Evolutionary conservation across 2,113 vertebrate genomes (phyloP).

Genomic region (Microtus richardsoni): DNA sequence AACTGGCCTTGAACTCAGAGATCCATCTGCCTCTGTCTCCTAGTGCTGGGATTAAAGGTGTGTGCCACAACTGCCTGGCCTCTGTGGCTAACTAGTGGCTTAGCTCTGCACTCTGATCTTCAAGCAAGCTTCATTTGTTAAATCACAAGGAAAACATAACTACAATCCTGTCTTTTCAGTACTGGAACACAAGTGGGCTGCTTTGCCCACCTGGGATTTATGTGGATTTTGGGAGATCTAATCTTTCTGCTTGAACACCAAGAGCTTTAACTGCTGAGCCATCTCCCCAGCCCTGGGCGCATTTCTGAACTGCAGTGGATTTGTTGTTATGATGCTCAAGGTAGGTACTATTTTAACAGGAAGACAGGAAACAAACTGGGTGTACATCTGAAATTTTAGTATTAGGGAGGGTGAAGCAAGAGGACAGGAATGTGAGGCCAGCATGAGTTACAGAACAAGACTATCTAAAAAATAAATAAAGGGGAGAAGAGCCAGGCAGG

Average conservation of each 20-base stretch:
- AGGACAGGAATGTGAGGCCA: background rate
- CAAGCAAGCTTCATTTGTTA: too few relatives aligned
- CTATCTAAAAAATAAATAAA: background rate
- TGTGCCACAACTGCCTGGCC: too few relatives aligned
- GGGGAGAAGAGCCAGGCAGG: background rate
- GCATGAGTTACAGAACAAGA: background rate
- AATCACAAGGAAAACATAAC: too few relatives aligned
- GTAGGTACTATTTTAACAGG: background rate
- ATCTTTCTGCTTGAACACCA: background rate
- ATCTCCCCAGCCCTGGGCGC: background rate
- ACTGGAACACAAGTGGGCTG: background rate
- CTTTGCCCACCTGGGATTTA: background rate
- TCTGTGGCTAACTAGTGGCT: too few relatives aligned
- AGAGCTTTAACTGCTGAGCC: too few relatives aligned
- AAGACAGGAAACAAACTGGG: background rate
- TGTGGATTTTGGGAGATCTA: background rate
- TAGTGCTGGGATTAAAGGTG: too few relatives aligned
- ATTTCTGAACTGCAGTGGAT: background rate
- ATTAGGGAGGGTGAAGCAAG: background rate
- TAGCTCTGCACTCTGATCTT: too few relatives aligned
- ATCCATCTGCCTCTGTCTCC: too few relatives aligned
- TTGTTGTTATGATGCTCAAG: background rate
- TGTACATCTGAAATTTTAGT: background rate
- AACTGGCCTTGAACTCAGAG: too few relatives aligned
- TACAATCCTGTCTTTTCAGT: background rate